These are phyloP conservation scores for Stratiolaelaps scimitus DNA, from an alignment of 1,140 invertebrate species.

Conservation along the genomic window DNA sequence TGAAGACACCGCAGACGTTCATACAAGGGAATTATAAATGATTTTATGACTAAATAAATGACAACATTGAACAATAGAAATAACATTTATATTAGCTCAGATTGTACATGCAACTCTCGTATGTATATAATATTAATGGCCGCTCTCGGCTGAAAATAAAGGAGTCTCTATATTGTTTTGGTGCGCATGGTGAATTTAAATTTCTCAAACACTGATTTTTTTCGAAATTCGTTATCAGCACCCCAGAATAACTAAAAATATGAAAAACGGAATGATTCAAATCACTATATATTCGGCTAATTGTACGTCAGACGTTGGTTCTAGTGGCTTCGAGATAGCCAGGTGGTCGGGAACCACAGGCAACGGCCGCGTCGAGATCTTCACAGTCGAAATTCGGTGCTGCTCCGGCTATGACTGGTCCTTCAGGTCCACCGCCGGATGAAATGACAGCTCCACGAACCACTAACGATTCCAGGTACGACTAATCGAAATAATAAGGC, in stretches of 20 bases:
- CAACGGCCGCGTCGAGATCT: neutral
- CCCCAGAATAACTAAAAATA: neutral
- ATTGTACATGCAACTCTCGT: too few relatives aligned
- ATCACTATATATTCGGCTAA: neutral
- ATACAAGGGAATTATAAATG: too few relatives aligned
- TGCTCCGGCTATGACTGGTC: constrained; percentile 20
- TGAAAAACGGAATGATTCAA: neutral
- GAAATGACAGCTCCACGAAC: neutral
- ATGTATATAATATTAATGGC: too few relatives aligned
- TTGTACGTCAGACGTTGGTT: constrained; percentile 1
- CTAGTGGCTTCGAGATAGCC: constrained; percentile 17
- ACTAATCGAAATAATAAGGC: constrained; percentile 14
- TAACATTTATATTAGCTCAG: too few relatives aligned
- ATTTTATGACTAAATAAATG: too few relatives aligned
- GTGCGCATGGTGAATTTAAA: too few relatives aligned
- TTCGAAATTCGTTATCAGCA: neutral
- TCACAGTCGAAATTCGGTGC: constrained; percentile 11
- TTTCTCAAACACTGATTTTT: constrained; percentile 6
- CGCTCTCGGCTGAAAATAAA: too few relatives aligned
- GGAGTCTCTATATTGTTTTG: too few relatives aligned
- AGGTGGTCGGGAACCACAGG: neutral
- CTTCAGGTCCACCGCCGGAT: constrained; percentile 6
- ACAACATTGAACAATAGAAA: too few relatives aligned
- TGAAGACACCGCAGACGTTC: too few relatives aligned
- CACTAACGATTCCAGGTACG: constrained; percentile 21